These are phyloP conservation scores for Pyralis farinalis DNA, from an alignment of 2,888 invertebrate species.

Conservation along the genomic window DNA sequence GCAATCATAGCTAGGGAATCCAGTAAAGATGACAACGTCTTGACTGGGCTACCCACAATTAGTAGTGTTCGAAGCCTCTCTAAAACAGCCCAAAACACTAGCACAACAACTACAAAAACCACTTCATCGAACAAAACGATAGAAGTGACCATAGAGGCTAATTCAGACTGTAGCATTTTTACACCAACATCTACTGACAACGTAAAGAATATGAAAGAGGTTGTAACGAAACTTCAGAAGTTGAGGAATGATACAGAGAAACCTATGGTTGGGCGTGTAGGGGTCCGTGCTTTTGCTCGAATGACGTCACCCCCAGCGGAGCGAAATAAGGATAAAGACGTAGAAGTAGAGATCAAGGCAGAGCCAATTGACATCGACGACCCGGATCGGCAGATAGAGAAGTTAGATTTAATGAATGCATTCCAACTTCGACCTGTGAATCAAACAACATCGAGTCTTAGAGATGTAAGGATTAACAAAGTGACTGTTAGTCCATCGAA, in stretches of 20 bases:
- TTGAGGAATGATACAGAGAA: conserved; percentile 34
- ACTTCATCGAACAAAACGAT: conserved; percentile 24
- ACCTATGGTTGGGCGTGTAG: conserved; percentile 54
- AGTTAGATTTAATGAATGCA: conserved; percentile 61
- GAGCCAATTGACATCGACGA: conserved; percentile 69
- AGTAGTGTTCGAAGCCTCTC: conserved; percentile 57
- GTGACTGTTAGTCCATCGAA: conserved; percentile 40
- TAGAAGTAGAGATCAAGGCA: conserved; percentile 62
- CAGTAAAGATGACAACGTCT: conserved; percentile 22
- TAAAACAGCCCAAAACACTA: conserved; percentile 25
- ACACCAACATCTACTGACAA: conserved; percentile 51
- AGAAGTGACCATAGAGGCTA: conserved; percentile 40
- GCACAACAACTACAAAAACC: conserved; percentile 20
- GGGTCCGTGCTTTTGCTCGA: conserved; percentile 66
- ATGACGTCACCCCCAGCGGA: conserved; percentile 52
- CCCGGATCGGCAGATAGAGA: conserved; percentile 52
- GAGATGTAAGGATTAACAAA: conserved; percentile 63
- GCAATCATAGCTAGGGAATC: conserved; percentile 43
- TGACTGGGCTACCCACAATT: conserved; percentile 50
- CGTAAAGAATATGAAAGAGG: conserved; percentile 47
- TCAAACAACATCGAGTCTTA: conserved; percentile 34
- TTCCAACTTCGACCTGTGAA: conserved; percentile 60
- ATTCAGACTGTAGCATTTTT: conserved; percentile 44
- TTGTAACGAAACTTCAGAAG: conserved; percentile 46
- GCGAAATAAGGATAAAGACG: conserved; percentile 28